A percentile compares a stretch with the other conserved stretches of the same genome.
phyloP scores from a whole-genome alignment of 2,797 vertebrate genomes.

The Hipposideros larvatus region DNA sequence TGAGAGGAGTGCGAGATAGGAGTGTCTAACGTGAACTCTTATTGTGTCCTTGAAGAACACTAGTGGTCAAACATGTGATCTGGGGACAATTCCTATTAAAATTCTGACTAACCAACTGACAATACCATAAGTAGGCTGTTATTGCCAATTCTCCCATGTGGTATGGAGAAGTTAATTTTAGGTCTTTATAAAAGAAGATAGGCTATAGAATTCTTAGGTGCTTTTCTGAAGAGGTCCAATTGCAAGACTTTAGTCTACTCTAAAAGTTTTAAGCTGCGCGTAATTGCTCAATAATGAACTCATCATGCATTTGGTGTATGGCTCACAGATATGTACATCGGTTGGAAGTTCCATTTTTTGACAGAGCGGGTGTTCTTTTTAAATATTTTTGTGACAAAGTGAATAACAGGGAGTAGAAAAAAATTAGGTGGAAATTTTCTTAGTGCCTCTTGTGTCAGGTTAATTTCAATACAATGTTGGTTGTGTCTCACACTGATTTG shows the following conservation, averaged over 20 bases:
- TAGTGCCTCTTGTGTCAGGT: not conserved
- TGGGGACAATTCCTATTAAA: not conserved
- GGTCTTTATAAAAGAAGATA: not conserved
- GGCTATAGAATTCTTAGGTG: not conserved
- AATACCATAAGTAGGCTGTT: not conserved
- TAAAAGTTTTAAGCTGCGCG: not conserved
- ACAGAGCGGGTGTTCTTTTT: not conserved
- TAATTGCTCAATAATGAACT: not conserved
- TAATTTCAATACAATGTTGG: not conserved
- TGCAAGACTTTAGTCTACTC: not conserved
- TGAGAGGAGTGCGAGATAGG: not conserved
- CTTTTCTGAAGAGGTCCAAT: not conserved
- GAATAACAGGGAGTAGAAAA: not conserved
- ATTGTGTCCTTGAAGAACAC: not conserved
- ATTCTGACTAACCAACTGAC: not conserved
- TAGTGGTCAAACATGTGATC: not conserved
- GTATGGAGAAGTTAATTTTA: constrained; percentile 1
- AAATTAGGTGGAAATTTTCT: not conserved
- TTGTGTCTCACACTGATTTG: not conserved
- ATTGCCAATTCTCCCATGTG: not conserved
- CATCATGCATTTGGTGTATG: not conserved
- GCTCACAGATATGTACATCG: not conserved
- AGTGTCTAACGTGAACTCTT: constrained; percentile 10
- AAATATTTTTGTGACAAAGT: not conserved
- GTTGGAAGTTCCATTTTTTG: not conserved